Base-by-base conservation (phyloP, 2,113 vertebrate species). In the Sebastes schlegelii region DNA sequence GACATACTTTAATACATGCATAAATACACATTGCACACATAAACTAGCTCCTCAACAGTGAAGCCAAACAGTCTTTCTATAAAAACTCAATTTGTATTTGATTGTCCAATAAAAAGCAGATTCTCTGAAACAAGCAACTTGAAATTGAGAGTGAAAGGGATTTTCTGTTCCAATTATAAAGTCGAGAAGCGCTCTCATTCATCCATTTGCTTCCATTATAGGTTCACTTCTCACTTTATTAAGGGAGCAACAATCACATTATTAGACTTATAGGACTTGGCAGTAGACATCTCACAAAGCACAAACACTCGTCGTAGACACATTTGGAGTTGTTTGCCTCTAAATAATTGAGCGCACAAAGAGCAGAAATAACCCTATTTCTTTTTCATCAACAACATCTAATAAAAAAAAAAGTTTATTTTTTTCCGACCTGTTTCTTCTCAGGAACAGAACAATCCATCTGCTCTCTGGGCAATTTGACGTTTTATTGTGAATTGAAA, bases 331-430 rank as follows among this genome's bases (percentile, higher is more conserved):
- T 69, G 49, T 79, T 74, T 82, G 34, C 8, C 48, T 51, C 8
- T 68, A 26, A 63, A 74, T 78, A 74, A 86, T 52, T 45, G 4
- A 76, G 54, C 0, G 5, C 60, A 42, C 62, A 51, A 74, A 83
- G 21, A 75, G 65, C 58, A 76, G 40, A 71, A 61, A 55, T 65
- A 74, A 68, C 43, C 45, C 61, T 49, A 40, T 63, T 73, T 66
- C 6, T 65, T 42, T 79, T 66, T 49, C 75, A 69, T 69, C 51
- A 64, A 10, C 26, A 34, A 6, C 51, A 51, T 72, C 23, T 49
- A 42, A 76, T 69, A 49, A 51, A 46, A 68, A 57, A 21, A n/a
- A 9, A 9, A 46, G 3, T 42, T 72, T 75, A 16, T 43, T 54
- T 34, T 54, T 34, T 64, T 74, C 12, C 10, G 21, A 34, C 1